Base-by-base conservation (phyloP, 2,888 invertebrate species). In the Dioctria rufipes region DNA sequence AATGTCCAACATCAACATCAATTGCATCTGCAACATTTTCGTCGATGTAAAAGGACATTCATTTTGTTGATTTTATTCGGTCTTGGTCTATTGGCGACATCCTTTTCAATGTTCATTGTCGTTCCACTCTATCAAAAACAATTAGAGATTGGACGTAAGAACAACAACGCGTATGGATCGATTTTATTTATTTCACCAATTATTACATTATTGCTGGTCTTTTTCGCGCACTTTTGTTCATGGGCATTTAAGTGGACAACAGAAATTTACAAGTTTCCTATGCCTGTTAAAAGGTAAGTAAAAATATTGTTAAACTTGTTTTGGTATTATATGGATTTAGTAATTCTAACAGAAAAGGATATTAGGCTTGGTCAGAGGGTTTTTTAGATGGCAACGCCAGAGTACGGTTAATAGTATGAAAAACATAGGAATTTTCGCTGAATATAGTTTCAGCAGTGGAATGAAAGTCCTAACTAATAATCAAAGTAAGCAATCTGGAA, bases 91-190 rank as follows among this genome's bases (percentile, higher is more conserved):
- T 86, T 91, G 80, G 81, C 90, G 58, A 90, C 91, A 39, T 88
- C 91, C 40, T 89, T 91, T 78, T 86, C 88, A 49, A 85, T 92
- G 43, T 86, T 91, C 83, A 90, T 92, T 84, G 86, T 90, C 80
- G 87, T 91, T 83, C 92, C 92, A 13, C 86, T 91, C 61, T 92
- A 91, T 86, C 84, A 84, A 46, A 84, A 84, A 80, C 85, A 85
- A 81, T 80, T 85, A 66, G 83, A 83, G 81, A 78, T 84, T 61
- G 83, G 84, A 67, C 82, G 83, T 37, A 80, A 81, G 73, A 81
- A 77, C 60, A 84, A 84, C 80, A 85, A 84, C 65, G 83, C 84
- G 25, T 85, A 84, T 82, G 85, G 85, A 40, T 84, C 84, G 79
- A 83, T 85, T 39, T 46, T 85, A 60, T 85, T 84, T 80, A 82